Evolutionary conservation across 2,888 invertebrate species (phyloP), one percentile per base, ranked within the genome.

Genomic region (Leptopilina drosophilae): DNA sequence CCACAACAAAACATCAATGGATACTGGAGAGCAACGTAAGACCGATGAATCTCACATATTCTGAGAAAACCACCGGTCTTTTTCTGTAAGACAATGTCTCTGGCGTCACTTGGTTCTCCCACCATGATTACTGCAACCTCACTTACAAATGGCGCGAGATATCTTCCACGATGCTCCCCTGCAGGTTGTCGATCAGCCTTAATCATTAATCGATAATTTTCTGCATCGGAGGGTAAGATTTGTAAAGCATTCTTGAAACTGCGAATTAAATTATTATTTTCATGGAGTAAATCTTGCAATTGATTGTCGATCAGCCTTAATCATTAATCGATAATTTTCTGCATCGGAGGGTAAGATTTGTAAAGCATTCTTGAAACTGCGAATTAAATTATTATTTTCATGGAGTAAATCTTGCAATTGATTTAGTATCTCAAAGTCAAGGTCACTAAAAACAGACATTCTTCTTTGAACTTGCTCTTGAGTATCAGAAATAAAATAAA

Each of bases 11-110:
- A 91, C 33, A 90, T 82, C 0, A 92, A 15, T 0, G 89, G 89
- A 83, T 92, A 92, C 82, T 90, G 88, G 69, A 92, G n/a, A 56
- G 56, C n/a, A 84, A 92, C 91, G 82, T 90, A 91, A 66, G 84
- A 85, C 12, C 87, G 81, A 79, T 90, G 89, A 4, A 33, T 89
- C 84, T 90, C 89, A 9, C 49, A 64, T 42, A 89, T 81, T 82
- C 76, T 81, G 77, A 87, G 85, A 59, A 88, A 7, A 15, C 46
- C 15, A 20, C 56, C 59, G 20, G 69, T 65, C 64, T 77, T 53
- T 8, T 42, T 14, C 3, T 66, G 76, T n/a, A 81, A 11, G 59
- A 81, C 33, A 62, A 81, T 82, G n/a, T 81, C 81, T 2, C 80
- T 42, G 0, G 3, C 11, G 8, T 76, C 20, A 46, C 64, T 73